Conservation (phyloP, 2,797 vertebrate genomes). For the Eulemur rubriventer region DNA sequence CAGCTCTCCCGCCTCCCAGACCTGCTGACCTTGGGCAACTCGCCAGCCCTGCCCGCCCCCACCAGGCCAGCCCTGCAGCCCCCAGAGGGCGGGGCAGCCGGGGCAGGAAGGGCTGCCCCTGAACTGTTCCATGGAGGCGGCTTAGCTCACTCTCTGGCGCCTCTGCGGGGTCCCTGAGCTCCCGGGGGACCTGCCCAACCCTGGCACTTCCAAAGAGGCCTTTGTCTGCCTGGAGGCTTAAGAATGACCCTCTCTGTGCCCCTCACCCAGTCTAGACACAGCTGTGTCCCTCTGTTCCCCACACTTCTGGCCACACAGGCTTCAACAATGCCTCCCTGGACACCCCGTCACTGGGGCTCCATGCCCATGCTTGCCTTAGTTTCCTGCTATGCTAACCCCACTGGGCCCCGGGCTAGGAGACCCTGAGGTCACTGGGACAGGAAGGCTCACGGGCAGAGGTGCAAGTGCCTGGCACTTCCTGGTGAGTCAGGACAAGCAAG, state of each 20-base stretch:
- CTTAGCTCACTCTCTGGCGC: neutral
- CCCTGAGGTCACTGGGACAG: neutral
- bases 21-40: neutral
- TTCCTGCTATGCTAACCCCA: neutral
- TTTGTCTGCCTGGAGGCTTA: neutral
- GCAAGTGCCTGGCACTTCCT: neutral
- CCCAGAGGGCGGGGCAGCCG: neutral
- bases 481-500: constrained; percentile 33
- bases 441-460: neutral
- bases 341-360: neutral
- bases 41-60: neutral
- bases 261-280: neutral
- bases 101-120: neutral
- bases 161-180: neutral
- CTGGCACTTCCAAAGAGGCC: neutral
- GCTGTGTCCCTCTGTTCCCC: neutral
- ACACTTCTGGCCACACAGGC: neutral
- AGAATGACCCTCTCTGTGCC: neutral
- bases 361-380: neutral
- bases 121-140: rapidly evolving
- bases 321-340: neutral
- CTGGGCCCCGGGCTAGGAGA: neutral
- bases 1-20: neutral
- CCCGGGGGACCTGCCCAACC: neutral
- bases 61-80: neutral